Evolutionary conservation across 2,888 invertebrate genomes (phyloP), one percentile per base, ranked within the genome.

Genomic region (Tachina grossa): DNA sequence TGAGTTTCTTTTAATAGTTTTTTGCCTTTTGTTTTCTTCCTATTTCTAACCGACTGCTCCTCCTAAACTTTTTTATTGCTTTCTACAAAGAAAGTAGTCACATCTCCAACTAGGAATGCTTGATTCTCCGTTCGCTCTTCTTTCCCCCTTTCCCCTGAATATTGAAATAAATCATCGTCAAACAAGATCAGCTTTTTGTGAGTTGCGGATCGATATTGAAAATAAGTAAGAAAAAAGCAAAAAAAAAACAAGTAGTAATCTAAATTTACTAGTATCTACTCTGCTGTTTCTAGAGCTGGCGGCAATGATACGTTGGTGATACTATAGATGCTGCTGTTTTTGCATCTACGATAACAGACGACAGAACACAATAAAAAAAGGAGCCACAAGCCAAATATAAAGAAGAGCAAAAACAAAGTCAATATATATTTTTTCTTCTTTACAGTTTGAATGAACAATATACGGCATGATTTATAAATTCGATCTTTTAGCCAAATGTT

Each of bases 381-480:
- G 65, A 83, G 85, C 85, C 83, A 85, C 85, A 85, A 85, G 85
- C 79, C 79, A 85, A 83, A 82, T 43, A 51, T 72, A 72, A 63
- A 75, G 81, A 82, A 68, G 59, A 65, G 53, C 66, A 77, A 76
- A 71, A 77, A 84, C 68, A 72, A 81, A 77, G 31, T 75, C 75
- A 75, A 45, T 66, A 16, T 47, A 39, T 57, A 63, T 65, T 59
- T 65, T 63, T 55, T 31, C 22, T 22, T 68, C 16, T 49, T 19
- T 11, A 57, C 22, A 69, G 77, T 68, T 77, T 82, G 41, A 68
- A 69, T 71, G 61, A 79, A 85, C 77, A 88, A 86, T 86, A 75
- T 83, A 82, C 87, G 83, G 86, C 87, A 87, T 87, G 87, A 88
- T 87, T 87, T 88, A 87, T 87, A 88, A 87, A 86, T 87, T 87